These are phyloP conservation scores for Cecropterus lyciades DNA, from an alignment of 1,140 invertebrate species.

Conservation along the genomic window DNA sequence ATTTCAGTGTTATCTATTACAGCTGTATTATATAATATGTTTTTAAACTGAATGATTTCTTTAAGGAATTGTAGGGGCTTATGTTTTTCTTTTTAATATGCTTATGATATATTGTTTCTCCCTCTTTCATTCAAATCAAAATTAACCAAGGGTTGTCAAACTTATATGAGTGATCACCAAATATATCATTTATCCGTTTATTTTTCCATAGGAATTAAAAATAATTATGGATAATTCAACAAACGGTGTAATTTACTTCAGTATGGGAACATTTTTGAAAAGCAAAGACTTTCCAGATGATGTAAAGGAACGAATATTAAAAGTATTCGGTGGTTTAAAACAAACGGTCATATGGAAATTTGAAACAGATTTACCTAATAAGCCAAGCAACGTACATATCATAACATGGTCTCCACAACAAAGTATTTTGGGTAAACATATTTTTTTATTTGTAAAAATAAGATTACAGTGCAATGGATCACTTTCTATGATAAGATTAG, in stretches of 20 bases:
- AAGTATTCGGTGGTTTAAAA: conserved; percentile 11
- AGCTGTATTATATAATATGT: too few relatives aligned
- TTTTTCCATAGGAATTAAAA: conserved; percentile 34
- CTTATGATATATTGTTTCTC: too few relatives aligned
- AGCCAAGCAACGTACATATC: conserved; percentile 9
- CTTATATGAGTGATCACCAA: too few relatives aligned
- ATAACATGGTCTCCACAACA: conserved; percentile 5
- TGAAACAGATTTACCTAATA: conserved; percentile 23
- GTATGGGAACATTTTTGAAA: conserved; percentile 39
- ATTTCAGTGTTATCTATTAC: too few relatives aligned
- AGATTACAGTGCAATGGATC: too few relatives aligned
- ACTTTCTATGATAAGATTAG: too few relatives aligned
- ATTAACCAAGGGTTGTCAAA: too few relatives aligned
- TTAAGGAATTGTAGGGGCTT: too few relatives aligned
- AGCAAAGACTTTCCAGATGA: conserved; percentile 34
- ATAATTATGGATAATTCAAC: conserved; percentile 29
- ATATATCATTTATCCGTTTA: neutral
- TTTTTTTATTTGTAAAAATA: neutral
- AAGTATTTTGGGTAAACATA: conserved; percentile 20
- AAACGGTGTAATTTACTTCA: conserved; percentile 41
- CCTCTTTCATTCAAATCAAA: too few relatives aligned
- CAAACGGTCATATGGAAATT: conserved; percentile 26
- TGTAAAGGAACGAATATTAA: conserved; percentile 17
- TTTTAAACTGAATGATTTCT: too few relatives aligned
- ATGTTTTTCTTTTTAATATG: too few relatives aligned